Base-by-base conservation (phyloP, 1,140 invertebrate genomes). In the Triops cancriformis region DNA sequence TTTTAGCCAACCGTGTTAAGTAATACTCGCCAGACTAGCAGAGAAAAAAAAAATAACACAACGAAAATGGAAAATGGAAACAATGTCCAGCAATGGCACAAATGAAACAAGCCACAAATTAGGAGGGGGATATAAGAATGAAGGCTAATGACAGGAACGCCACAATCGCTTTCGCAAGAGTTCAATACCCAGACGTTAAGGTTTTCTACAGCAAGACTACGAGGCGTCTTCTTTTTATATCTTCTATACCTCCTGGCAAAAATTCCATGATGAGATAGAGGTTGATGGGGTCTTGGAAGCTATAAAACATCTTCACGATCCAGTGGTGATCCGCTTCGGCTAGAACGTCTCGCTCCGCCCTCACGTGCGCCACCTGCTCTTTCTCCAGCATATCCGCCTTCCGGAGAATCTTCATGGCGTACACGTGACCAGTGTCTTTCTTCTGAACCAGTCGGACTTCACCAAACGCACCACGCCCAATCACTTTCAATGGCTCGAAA, bases 251-350 rank as follows among this genome's bases (percentile, higher is more conserved):
- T 82, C 97, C 98, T 74, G 98, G 97, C 81, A 99, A 88, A 87
- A 99, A 99, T 87, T 99, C 98, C 98, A 99, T 99, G 83, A 99
- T 98, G 80, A 99, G 90, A 88, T 99, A 99, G 73, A 99, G 89
- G 88, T 99, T 99, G 82, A 97, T 93, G 42, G 96, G 93, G 88
- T 99, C 98, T 87, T 93, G 90, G 89, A 99, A 99, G 85, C 96
- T 98, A 88, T 98, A 99, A 86, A 96, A 99, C 97, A 99, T 98
- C 88, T 98, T 99, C 28, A 99, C 98, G 73, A 99, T 97, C 98
- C 98, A 99, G 83, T 98, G 95, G 85, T 99, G 97, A 86, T 99
- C 98, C 0, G 98, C 98, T 86, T 99, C 97, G 10, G 98, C 98
- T 42, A 99, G 88, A 76, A 99, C 94, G 85, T 99, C 98, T 79